These are phyloP conservation scores for Euphysa ruthae DNA, from an alignment of 30 jellyfish, hydroid and myxozoan species.

Conservation along the genomic window DNA sequence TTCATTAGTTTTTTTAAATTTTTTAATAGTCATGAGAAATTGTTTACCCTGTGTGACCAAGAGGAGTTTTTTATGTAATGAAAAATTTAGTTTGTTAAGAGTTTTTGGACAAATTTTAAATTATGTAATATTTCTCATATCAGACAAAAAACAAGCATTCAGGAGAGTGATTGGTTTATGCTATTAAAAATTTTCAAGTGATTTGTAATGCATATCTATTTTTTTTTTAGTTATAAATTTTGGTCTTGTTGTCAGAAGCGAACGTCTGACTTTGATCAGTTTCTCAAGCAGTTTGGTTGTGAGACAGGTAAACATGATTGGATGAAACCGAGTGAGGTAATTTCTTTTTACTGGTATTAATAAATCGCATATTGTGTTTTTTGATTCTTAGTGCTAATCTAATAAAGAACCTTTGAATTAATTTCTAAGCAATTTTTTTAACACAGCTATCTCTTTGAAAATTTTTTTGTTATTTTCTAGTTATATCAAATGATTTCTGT, in stretches of 20 bases:
- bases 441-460: not conserved
- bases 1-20: too few species aligned
- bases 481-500: not conserved
- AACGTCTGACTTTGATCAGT: conserved; percentile 83
- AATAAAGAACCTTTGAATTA: not conserved
- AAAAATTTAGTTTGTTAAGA: too few species aligned
- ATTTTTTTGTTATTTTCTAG: not conserved
- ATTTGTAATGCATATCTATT: not conserved
- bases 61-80: too few species aligned
- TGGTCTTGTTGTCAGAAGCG: conserved; percentile 91
- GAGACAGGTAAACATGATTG: conserved; percentile 65
- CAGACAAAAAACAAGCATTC: not conserved
- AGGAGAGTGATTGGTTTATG: not conserved
- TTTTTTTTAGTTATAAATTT: conserved; percentile 48
- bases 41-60: too few species aligned
- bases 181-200: not conserved
- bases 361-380: too few species aligned
- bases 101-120: too few species aligned
- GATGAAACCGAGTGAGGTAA: conserved; percentile 90
- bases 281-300: conserved; percentile 86
- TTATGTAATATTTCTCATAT: too few species aligned
- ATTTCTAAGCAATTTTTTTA: not conserved
- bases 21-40: too few species aligned
- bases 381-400: not conserved
- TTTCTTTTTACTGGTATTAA: too few species aligned